Percentiles rank a stretch among this genome's conserved stretches.
Conservation (phyloP, 2,888 invertebrate genomes). For the Caenorhabditis auriculariae region DNA sequence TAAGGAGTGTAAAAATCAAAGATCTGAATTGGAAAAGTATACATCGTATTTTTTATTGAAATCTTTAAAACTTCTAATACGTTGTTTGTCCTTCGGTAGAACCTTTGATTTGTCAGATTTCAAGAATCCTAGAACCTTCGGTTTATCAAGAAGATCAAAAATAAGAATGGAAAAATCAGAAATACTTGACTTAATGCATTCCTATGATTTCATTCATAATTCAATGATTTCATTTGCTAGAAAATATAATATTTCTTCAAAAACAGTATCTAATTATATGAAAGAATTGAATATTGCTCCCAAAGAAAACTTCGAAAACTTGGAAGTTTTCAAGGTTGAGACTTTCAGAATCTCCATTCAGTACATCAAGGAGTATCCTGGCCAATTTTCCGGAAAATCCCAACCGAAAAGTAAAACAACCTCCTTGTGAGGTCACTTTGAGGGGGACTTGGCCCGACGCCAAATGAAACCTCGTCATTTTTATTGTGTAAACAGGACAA, state of each 20-base stretch:
- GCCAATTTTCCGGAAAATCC: too few species aligned
- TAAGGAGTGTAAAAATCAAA: too few species aligned
- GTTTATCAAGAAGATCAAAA: slow-evolving; percentile 9
- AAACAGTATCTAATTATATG: slow-evolving; percentile 18
- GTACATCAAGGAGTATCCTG: too few species aligned
- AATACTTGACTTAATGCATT: slow-evolving; percentile 13
- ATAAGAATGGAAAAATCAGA: slow-evolving; percentile 17
- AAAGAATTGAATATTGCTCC: slow-evolving; percentile 10
- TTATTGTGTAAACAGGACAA: too few species aligned
- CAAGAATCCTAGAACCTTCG: too few species aligned
- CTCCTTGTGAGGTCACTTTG: too few species aligned
- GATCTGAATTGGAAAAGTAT: slow-evolving; percentile 7
- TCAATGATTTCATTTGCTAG: slow-evolving; percentile 14
- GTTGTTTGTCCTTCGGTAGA: slow-evolving; percentile 4
- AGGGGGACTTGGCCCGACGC: too few species aligned
- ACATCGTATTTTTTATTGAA: slow-evolving; percentile 9
- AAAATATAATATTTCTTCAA: slow-evolving; percentile 16
- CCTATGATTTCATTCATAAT: slow-evolving; percentile 13
- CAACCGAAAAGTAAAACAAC: too few species aligned
- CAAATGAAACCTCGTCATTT: too few species aligned
- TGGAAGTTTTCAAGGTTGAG: too few species aligned
- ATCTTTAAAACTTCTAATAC: slow-evolving; percentile 11
- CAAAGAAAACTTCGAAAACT: too few species aligned
- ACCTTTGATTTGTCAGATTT: slow-evolving; percentile 5
- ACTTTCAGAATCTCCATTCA: too few species aligned